Evolutionary conservation across 2,113 vertebrate genomes (phyloP).

Genomic region (Tachysurus vachellii): DNA sequence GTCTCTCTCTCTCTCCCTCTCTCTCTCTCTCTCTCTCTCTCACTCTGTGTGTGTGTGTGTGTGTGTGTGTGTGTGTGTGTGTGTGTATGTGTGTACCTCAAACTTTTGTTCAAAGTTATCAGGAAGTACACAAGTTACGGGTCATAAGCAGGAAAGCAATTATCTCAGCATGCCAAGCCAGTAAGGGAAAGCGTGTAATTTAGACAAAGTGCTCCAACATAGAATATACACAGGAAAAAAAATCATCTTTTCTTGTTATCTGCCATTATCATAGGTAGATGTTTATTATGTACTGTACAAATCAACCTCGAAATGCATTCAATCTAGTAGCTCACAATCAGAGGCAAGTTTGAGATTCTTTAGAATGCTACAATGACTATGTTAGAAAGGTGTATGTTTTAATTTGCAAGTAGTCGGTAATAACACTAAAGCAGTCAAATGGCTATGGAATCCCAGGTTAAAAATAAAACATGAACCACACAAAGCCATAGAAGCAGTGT

Average conservation of each 20-base stretch:
- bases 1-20: background rate
- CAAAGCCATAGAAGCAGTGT: background rate
- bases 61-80: conserved; percentile 42
- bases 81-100: conserved; percentile 39
- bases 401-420: background rate
- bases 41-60: conserved; percentile 38
- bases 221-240: background rate
- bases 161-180: conserved; percentile 39
- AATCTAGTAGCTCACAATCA: background rate
- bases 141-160: conserved; percentile 40
- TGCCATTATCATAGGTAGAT: conserved; percentile 8
- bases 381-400: background rate
- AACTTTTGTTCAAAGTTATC: conserved; percentile 52
- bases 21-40: too few species aligned
- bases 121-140: conserved; percentile 33
- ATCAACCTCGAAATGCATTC: conserved; percentile 24
- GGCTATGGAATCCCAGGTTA: background rate
- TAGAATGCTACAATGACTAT: too few species aligned
- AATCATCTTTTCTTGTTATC: conserved; percentile 30
- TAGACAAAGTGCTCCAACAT: conserved; percentile 36
- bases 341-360: background rate
- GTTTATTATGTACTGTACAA: conserved; percentile 25
- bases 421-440: background rate
- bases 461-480: background rate
- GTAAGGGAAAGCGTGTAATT: conserved; percentile 33